Conservation (phyloP, 2,113 vertebrate species). For the Saccopteryx leptura region DNA sequence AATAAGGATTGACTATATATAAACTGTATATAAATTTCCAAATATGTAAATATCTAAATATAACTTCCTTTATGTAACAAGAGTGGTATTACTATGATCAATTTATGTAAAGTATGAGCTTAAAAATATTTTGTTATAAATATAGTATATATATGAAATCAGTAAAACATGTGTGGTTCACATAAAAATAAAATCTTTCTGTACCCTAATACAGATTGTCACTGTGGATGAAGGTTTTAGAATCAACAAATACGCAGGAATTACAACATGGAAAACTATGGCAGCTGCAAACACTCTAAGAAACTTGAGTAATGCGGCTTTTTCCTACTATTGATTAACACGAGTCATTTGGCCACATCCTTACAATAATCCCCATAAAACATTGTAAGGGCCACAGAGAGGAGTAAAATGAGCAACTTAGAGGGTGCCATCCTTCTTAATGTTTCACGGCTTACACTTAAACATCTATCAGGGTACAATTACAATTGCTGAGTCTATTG, state of each 20-base stretch:
- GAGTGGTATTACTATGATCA: not conserved
- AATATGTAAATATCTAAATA: not conserved
- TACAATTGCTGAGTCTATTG: not conserved
- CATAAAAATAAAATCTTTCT: constrained; percentile 41
- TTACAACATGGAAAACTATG: not conserved
- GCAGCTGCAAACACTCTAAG: not conserved
- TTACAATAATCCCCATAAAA: not conserved
- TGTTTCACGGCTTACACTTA: constrained; percentile 5
- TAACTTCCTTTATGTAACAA: constrained; percentile 27
- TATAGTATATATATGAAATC: not conserved
- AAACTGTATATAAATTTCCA: constrained; percentile 26
- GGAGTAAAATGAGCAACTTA: not conserved
- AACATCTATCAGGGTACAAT: constrained; percentile 34
- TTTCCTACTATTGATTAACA: not conserved
- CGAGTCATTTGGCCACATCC: not conserved
- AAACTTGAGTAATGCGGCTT: not conserved
- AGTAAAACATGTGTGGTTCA: constrained; percentile 37
- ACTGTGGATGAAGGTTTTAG: constrained; percentile 15
- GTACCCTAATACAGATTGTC: not conserved
- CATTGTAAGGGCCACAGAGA: not conserved
- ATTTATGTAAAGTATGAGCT: constrained; percentile 2
- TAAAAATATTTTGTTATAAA: constrained; percentile 52
- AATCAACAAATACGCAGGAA: constrained; percentile 25
- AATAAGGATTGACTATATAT: not conserved
- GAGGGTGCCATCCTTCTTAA: not conserved